These are phyloP conservation scores for Ceuthmochares aereus DNA, from an alignment of 2,113 vertebrate species.

Conservation along the genomic window DNA sequence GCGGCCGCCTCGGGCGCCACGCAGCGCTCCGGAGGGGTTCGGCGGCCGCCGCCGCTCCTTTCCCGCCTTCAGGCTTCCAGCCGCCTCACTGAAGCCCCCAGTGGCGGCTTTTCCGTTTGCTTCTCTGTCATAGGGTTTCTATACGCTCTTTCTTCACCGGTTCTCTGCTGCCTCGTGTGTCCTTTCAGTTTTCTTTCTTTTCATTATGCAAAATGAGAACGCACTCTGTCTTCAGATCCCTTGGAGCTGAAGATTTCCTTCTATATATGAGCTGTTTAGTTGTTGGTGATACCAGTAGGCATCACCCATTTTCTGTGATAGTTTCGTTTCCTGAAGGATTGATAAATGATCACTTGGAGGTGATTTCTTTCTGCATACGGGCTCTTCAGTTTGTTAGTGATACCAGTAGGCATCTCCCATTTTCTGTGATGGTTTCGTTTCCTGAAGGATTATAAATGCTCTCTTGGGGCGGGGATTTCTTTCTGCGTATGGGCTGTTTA, in stretches of 20 bases:
- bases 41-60: background rate
- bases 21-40: background rate
- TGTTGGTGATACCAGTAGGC: background rate
- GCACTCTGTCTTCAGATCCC: accelerated
- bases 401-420: background rate
- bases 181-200: background rate
- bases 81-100: background rate
- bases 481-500: no score
- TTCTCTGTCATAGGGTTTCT: no score
- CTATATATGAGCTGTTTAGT: accelerated
- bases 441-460: background rate
- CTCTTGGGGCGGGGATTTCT: no score
- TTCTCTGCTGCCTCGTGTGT: accelerated
- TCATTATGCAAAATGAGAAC: background rate
- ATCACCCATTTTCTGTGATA: accelerated
- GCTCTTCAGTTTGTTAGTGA: background rate
- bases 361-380: accelerated
- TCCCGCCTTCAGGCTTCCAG: accelerated
- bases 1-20: background rate
- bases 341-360: background rate
- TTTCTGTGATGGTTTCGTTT: background rate
- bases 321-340: background rate
- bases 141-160: accelerated
- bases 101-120: background rate
- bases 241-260: background rate